These are phyloP conservation scores for Psilopogon haemacephalus DNA, from an alignment of 2,113 vertebrate species.

Conservation along the genomic window DNA sequence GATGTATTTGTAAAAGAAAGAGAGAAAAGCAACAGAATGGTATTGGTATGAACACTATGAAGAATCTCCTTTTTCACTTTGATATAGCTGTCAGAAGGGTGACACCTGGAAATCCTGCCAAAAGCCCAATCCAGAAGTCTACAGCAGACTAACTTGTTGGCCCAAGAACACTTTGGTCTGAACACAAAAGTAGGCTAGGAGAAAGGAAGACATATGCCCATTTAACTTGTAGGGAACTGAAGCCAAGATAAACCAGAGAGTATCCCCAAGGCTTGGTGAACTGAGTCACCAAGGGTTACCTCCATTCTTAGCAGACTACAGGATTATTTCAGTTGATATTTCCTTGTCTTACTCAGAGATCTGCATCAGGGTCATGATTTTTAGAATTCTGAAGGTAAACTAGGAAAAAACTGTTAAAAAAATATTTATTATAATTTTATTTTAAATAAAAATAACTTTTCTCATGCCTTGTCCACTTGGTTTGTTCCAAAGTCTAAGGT, in stretches of 20 bases:
- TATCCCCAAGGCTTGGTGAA: background rate
- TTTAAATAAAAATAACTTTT: background rate
- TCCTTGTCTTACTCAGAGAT: background rate
- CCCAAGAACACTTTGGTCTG: background rate
- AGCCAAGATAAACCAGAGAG: background rate
- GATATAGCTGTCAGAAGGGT: background rate
- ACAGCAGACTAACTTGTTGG: background rate
- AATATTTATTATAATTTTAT: background rate
- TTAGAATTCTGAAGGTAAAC: background rate
- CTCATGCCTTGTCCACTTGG: background rate
- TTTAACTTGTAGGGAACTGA: background rate
- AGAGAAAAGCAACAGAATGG: background rate
- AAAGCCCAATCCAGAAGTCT: background rate
- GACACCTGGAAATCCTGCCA: background rate
- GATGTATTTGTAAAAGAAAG: background rate
- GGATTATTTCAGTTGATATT: background rate
- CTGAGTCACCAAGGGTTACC: background rate
- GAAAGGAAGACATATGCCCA: background rate
- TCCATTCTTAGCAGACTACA: background rate
- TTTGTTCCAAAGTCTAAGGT: background rate
- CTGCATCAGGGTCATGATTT: background rate
- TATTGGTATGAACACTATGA: background rate
- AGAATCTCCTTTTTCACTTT: background rate
- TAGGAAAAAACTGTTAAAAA: background rate
- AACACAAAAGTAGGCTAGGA: background rate